These are phyloP conservation scores for Pedetes capensis DNA, from an alignment of 2,113 vertebrate genomes.

Conservation along the genomic window DNA sequence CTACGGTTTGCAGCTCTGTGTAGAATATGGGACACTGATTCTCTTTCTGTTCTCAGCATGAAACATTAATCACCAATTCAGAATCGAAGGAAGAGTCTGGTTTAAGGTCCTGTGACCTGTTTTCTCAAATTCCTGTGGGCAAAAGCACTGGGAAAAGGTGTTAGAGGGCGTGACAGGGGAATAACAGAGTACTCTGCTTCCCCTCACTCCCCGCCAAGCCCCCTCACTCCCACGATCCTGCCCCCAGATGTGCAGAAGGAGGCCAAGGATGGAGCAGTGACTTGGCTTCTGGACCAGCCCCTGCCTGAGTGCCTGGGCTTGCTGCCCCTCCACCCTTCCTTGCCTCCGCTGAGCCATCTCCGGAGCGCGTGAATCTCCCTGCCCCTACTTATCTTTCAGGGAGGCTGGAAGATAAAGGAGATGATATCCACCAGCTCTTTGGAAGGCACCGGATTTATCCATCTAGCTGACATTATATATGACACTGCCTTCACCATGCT, in stretches of 20 bases:
- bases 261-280: neutral
- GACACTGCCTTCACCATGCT: conserved; percentile 24
- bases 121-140: neutral
- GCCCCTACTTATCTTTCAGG: conserved; percentile 6
- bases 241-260: neutral
- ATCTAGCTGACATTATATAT: neutral
- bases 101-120: neutral
- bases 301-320: neutral
- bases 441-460: conserved; percentile 38
- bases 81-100: neutral
- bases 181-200: neutral
- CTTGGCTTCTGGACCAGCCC: neutral
- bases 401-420: conserved; percentile 48
- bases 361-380: neutral
- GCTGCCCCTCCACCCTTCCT: neutral
- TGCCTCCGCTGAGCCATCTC: neutral
- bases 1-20: neutral
- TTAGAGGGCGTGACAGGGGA: neutral
- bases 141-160: neutral
- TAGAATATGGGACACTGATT: neutral
- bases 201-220: rapidly evolving
- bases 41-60: neutral
- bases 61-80: neutral
- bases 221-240: neutral
- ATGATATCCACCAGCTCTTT: conserved; percentile 27